A percentile compares a stretch with the other conserved stretches of the same genome.
phyloP scores from a whole-genome alignment of 2,113 vertebrate species.

The Actenoides hombroni region DNA sequence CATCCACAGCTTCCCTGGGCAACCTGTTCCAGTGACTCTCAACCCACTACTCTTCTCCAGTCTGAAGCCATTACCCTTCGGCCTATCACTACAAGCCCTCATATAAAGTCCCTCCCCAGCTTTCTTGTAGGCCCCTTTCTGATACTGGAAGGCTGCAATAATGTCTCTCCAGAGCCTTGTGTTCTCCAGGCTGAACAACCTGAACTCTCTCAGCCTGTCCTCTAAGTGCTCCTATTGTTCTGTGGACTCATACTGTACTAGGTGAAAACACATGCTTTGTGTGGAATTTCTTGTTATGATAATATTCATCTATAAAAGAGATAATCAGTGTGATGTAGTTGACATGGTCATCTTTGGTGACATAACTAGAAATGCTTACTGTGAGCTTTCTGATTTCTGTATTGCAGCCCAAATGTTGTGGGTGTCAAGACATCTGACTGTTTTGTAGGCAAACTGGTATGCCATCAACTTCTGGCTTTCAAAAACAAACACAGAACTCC shows the following conservation, averaged over 20 bases:
- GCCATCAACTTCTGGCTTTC: not conserved
- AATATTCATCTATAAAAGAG: not conserved
- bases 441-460: not conserved
- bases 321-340: not conserved
- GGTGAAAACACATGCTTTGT: not conserved
- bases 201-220: not conserved
- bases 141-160: not conserved
- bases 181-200: not conserved
- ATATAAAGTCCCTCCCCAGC: not conserved
- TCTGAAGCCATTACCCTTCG: too few relatives aligned
- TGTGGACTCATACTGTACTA: not conserved
- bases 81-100: not conserved
- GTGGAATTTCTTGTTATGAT: not conserved
- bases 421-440: not conserved
- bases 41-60: too few relatives aligned
- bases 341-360: fast-evolving
- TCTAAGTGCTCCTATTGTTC: not conserved
- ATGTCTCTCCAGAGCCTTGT: not conserved
- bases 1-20: too few relatives aligned
- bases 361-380: not conserved
- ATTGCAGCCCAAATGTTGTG: not conserved
- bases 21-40: too few relatives aligned
- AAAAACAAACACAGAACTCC: not conserved
- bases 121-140: not conserved
- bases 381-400: not conserved